A percentile compares a stretch with the other conserved stretches of the same genome.
These are phyloP conservation scores for Myrmophylax atrothorax DNA, from an alignment of 2,113 vertebrate species.

Conservation along the genomic window DNA sequence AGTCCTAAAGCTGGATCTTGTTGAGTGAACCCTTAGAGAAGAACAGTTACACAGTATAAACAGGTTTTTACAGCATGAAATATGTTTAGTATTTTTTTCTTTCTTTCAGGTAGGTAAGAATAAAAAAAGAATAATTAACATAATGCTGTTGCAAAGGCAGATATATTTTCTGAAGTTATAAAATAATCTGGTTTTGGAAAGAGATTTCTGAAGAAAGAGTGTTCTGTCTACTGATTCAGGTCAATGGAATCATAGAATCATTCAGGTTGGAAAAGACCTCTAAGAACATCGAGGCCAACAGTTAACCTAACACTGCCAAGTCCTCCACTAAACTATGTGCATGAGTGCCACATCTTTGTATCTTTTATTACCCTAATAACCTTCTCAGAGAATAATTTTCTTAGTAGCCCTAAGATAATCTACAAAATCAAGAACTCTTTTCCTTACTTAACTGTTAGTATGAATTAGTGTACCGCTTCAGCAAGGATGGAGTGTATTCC, in stretches of 20 bases:
- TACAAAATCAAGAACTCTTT: not conserved
- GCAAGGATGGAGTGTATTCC: not conserved
- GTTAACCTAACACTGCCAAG: not conserved
- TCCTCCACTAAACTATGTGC: not conserved
- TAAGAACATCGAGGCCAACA: rapidly evolving
- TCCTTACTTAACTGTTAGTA: not conserved
- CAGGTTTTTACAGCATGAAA: not conserved
- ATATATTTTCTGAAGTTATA: not conserved
- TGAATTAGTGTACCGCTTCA: not conserved
- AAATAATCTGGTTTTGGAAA: not conserved
- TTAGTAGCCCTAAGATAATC: not conserved
- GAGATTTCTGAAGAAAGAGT: not conserved
- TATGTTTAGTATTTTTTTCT: not conserved
- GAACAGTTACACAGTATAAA: not conserved
- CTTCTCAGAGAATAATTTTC: not conserved
- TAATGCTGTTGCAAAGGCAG: not conserved
- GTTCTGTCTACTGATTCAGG: not conserved
- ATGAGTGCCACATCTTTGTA: not conserved
- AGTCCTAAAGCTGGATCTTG: not conserved
- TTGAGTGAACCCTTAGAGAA: not conserved
- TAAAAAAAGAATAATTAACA: not conserved
- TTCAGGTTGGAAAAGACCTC: not conserved
- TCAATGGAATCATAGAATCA: not conserved
- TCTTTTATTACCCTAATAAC: not conserved
- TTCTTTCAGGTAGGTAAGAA: not conserved